These are phyloP conservation scores for Odocoileus virginianus DNA, from an alignment of 2,113 vertebrate species.

Conservation along the genomic window DNA sequence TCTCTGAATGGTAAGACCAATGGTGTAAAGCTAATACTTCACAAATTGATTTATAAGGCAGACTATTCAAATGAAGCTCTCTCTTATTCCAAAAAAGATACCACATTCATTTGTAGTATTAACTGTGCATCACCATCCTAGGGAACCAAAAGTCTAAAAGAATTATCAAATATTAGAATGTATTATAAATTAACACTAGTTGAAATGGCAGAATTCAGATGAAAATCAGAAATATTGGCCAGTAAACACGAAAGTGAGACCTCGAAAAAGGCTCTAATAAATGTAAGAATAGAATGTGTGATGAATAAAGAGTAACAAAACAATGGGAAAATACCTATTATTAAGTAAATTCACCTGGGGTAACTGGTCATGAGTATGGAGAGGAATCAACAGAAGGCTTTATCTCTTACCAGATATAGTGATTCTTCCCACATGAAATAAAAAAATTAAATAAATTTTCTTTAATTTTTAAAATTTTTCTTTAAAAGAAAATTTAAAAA, in stretches of 20 bases:
- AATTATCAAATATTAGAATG: not conserved
- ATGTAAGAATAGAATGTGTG: not conserved
- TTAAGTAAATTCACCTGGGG: not conserved
- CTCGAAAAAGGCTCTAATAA: not conserved
- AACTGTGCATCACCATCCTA: not conserved
- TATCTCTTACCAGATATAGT: not conserved
- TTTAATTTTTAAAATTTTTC: not conserved
- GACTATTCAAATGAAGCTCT: not conserved
- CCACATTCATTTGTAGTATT: not conserved
- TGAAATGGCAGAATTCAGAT: constrained; percentile 14
- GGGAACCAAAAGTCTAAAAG: not conserved
- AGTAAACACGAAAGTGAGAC: not conserved
- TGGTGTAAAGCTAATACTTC: not conserved
- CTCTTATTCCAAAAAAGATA: not conserved
- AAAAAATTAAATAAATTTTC: not conserved
- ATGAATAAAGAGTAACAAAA: not conserved
- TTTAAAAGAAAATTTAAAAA: not conserved
- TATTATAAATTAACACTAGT: not conserved
- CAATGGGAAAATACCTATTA: not conserved
- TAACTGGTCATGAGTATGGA: not conserved
- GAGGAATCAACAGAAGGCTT: not conserved
- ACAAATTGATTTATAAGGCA: not conserved
- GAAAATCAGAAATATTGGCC: not conserved
- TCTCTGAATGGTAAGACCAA: not conserved
- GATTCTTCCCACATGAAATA: not conserved